Conservation (phyloP, 2,888 invertebrate species). For the Torymus tubicola region DNA sequence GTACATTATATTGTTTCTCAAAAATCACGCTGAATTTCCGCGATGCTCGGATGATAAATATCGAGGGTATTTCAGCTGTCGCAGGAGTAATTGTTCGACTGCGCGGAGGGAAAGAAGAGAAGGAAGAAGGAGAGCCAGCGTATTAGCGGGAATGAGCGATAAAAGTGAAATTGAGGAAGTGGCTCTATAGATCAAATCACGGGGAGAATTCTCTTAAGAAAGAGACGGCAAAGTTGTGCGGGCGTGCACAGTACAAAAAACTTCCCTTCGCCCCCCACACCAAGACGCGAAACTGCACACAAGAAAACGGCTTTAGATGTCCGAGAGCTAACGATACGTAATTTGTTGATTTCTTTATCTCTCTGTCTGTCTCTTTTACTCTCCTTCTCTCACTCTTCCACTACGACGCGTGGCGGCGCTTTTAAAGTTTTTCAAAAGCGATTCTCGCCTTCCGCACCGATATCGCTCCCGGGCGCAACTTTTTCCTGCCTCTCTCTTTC, state of each 20-base stretch:
- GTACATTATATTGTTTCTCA: too few relatives aligned
- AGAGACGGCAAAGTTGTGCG: not conserved
- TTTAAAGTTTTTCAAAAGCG: conserved; percentile 6
- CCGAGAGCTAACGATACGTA: conserved; percentile 29
- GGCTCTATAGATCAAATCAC: conserved; percentile 21
- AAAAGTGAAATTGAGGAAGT: conserved; percentile 26
- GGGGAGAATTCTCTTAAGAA: conserved; percentile 19
- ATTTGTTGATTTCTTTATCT: conserved; percentile 45
- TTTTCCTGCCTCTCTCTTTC: not conserved
- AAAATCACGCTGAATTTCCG: too few relatives aligned
- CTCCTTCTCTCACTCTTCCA: too few relatives aligned
- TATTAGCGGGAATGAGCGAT: conserved; percentile 1
- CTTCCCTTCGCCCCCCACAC: not conserved
- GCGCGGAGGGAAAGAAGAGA: too few relatives aligned
- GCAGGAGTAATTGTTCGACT: too few relatives aligned
- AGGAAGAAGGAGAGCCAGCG: not conserved
- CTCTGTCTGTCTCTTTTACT: too few relatives aligned
- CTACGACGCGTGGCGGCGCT: not conserved
- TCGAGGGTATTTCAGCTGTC: too few relatives aligned
- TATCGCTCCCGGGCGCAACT: not conserved
- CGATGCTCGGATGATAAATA: too few relatives aligned
- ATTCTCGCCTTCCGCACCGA: not conserved
- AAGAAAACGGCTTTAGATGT: conserved; percentile 8
- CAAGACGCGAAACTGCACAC: conserved; percentile 2
- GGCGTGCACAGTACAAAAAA: conserved; percentile 4